Percentiles rank a stretch among this genome's conserved stretches.
Conservation (phyloP, 2,888 invertebrate species). For the Ectemnius lituratus region DNA sequence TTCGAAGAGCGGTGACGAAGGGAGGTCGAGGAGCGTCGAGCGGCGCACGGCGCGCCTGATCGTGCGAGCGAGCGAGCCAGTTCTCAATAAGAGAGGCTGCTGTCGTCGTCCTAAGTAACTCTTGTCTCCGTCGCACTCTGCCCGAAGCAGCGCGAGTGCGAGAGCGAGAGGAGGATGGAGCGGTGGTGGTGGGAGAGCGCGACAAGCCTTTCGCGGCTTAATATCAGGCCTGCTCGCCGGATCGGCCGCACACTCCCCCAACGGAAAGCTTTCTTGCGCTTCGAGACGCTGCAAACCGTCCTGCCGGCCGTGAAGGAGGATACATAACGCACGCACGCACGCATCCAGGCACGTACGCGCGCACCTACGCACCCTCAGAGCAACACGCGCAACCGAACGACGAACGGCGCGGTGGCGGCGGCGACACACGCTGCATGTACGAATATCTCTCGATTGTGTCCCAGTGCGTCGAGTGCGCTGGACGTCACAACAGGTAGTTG, state of each 20-base stretch:
- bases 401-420: slow-evolving; percentile 21
- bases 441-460: slow-evolving; percentile 47
- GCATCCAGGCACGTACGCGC: neutral
- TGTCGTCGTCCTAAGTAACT: slow-evolving; percentile 6
- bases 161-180: slow-evolving; percentile 12
- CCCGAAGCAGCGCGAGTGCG: slow-evolving; percentile 6
- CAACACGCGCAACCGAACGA: slow-evolving; percentile 16
- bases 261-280: slow-evolving; percentile 33
- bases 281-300: slow-evolving; percentile 12
- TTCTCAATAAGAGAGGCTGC: slow-evolving; percentile 32
- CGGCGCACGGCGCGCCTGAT: slow-evolving; percentile 62
- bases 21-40: slow-evolving; percentile 29
- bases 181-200: slow-evolving; percentile 33
- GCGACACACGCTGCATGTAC: slow-evolving; percentile 42
- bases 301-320: slow-evolving; percentile 30
- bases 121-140: slow-evolving; percentile 18
- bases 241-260: slow-evolving; percentile 37
- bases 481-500: slow-evolving; percentile 76
- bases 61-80: slow-evolving; percentile 49
- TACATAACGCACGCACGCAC: slow-evolving; percentile 11
- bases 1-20: slow-evolving; percentile 48
- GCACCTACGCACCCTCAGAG: neutral
- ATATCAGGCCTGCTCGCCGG: slow-evolving; percentile 30
- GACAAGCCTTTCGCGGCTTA: slow-evolving; percentile 61
- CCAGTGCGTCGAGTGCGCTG: slow-evolving; percentile 57